Evolutionary conservation across 2,113 vertebrate species (phyloP).

Genomic region (Syrrhaptes paradoxus): DNA sequence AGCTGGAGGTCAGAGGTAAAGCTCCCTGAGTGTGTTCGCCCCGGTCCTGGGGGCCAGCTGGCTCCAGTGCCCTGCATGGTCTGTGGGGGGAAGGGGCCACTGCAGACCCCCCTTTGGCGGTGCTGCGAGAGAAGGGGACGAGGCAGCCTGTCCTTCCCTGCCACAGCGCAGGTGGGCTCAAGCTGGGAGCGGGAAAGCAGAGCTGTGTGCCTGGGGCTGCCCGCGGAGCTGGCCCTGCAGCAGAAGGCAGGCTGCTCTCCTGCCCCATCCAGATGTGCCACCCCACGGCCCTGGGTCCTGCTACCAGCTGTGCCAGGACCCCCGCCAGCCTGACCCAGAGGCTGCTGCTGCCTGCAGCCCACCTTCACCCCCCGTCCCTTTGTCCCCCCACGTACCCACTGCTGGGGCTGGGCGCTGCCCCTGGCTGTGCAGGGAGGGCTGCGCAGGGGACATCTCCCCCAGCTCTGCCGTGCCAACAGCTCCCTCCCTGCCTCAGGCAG

Average conservation of each 20-base stretch:
- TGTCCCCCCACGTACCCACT: fast-evolving
- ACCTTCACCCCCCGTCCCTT: background rate
- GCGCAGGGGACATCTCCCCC: background rate
- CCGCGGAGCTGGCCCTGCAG: background rate
- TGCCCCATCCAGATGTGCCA: background rate
- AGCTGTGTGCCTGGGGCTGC: background rate
- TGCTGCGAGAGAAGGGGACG: background rate
- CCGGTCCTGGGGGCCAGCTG: background rate
- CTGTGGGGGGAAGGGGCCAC: background rate
- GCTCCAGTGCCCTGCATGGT: background rate
- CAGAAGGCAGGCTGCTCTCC: background rate
- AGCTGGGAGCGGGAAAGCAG: background rate
- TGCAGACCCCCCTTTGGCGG: background rate
- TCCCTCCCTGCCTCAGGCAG: background rate
- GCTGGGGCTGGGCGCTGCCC: background rate
- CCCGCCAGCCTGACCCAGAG: background rate
- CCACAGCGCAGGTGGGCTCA: fast-evolving
- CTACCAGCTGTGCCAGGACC: background rate
- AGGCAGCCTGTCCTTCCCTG: background rate
- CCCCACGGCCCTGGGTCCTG: background rate
- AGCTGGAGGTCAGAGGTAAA: constrained; percentile 93
- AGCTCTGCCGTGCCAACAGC: background rate
- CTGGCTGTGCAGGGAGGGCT: background rate
- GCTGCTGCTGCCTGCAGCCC: background rate
- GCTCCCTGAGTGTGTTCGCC: background rate